These are phyloP conservation scores for Lasioglossum baleicum DNA, from an alignment of 1,140 invertebrate genomes.

Conservation along the genomic window DNA sequence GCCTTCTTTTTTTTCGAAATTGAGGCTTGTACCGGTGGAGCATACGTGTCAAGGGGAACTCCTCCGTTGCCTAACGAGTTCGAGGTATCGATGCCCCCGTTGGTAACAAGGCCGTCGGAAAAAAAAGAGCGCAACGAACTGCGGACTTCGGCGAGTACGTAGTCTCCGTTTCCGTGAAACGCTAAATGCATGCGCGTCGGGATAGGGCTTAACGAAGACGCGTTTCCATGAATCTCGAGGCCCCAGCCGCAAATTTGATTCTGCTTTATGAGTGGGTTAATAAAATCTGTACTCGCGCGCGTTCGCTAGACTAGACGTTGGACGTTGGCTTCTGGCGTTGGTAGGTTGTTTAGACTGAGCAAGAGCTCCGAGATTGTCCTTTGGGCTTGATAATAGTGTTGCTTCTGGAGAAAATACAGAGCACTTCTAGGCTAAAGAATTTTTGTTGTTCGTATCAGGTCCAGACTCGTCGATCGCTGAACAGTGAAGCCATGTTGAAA, in stretches of 20 bases:
- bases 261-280: too few species aligned
- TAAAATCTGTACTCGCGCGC: too few species aligned
- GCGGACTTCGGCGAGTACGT: not conserved
- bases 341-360: too few species aligned
- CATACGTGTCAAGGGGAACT: not conserved
- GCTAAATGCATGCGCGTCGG: slow-evolving; percentile 8
- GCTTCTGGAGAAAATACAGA: too few species aligned
- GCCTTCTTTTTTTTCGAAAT: not conserved
- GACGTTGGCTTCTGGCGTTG: too few species aligned
- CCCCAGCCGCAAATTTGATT: slow-evolving; percentile 2
- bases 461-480: too few species aligned
- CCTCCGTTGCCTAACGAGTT: slow-evolving; percentile 9
- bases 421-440: too few species aligned
- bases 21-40: not conserved
- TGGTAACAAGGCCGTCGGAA: not conserved
- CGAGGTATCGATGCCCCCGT: slow-evolving; percentile 2
- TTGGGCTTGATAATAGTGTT: too few species aligned
- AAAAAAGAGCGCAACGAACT: slow-evolving; percentile 10
- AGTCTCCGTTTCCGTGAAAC: slow-evolving; percentile 30
- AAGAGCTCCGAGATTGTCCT: too few species aligned
- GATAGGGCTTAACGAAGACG: slow-evolving; percentile 48
- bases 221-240: slow-evolving; percentile 52
- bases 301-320: too few species aligned
- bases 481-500: too few species aligned
- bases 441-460: too few species aligned